phyloP scores from a whole-genome alignment of 2,797 vertebrate species.

The Podarcis lilfordi region DNA sequence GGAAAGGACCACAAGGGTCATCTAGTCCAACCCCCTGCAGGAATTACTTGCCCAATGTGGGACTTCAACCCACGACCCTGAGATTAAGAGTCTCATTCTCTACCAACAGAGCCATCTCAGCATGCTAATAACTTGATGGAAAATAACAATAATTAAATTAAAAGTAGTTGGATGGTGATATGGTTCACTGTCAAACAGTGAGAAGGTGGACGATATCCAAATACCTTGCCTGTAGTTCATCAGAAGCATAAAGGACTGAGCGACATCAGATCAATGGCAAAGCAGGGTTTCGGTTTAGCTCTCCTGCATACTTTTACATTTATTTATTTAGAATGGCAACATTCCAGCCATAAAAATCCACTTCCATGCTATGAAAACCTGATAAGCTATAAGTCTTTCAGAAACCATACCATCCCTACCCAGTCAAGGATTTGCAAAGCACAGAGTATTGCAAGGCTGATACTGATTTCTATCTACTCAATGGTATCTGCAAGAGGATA shows the following conservation, averaged over 20 bases:
- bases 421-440: not conserved
- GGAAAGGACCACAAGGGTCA: too few species aligned
- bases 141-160: too few species aligned
- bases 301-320: not conserved
- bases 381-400: not conserved
- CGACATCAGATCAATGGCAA: not conserved
- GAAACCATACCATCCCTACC: not conserved
- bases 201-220: not conserved
- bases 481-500: not conserved
- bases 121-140: too few species aligned
- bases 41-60: too few species aligned
- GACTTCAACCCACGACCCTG: too few species aligned
- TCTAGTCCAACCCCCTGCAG: too few species aligned
- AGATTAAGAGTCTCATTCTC: too few species aligned
- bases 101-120: too few species aligned
- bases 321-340: not conserved
- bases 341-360: conserved; percentile 9
- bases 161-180: not conserved
- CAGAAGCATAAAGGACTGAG: not conserved
- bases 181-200: not conserved
- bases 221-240: not conserved
- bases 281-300: not conserved
- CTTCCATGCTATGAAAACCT: not conserved
- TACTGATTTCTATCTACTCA: not conserved
- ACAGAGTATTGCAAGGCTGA: not conserved